phyloP scores from a whole-genome alignment of 2,888 invertebrate species.

The Chydorus sphaericus region DNA sequence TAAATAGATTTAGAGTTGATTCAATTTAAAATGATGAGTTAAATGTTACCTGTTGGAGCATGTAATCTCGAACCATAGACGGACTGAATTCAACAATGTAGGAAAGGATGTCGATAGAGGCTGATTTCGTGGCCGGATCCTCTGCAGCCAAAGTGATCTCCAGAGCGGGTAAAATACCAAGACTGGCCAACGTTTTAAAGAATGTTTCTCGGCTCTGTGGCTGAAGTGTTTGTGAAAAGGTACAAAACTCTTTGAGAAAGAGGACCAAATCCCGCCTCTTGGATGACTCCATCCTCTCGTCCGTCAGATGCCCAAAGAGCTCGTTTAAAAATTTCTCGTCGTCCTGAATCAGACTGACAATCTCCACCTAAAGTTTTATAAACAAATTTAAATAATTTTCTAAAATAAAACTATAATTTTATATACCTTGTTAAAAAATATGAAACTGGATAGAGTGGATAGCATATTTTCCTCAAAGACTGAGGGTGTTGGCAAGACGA shows the following conservation, averaged over 20 bases:
- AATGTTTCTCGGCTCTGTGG: conserved; percentile 93
- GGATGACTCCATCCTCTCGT: conserved; percentile 65
- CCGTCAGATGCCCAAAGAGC: conserved; percentile 82
- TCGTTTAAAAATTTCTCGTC: conserved; percentile 93
- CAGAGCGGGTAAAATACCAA: conserved; percentile 75
- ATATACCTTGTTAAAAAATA: conserved; percentile 84
- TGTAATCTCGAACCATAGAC: conserved; percentile 90
- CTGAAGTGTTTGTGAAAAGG: conserved; percentile 95
- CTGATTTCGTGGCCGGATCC: conserved; percentile 85
- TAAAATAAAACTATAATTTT: not conserved
- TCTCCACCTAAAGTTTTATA: conserved; percentile 56
- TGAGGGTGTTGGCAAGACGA: conserved; percentile 94
- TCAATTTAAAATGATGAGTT: conserved; percentile 69
- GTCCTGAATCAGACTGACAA: conserved; percentile 86
- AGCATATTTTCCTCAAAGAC: conserved; percentile 99
- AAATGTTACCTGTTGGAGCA: conserved; percentile 83
- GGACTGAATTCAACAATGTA: conserved; percentile 98
- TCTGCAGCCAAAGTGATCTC: conserved; percentile 83
- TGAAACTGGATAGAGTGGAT: conserved; percentile 92
- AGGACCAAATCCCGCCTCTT: conserved; percentile 86
- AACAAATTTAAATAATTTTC: not conserved
- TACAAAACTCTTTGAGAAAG: conserved; percentile 98
- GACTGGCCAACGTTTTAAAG: conserved; percentile 80
- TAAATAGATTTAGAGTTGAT: too few relatives aligned
- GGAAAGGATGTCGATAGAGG: conserved; percentile 94